Evolutionary conservation across 30 jellyfish, hydroid and myxozoan species (phyloP), one percentile per base, ranked within the genome.

Genomic region (Sanderia malayensis): DNA sequence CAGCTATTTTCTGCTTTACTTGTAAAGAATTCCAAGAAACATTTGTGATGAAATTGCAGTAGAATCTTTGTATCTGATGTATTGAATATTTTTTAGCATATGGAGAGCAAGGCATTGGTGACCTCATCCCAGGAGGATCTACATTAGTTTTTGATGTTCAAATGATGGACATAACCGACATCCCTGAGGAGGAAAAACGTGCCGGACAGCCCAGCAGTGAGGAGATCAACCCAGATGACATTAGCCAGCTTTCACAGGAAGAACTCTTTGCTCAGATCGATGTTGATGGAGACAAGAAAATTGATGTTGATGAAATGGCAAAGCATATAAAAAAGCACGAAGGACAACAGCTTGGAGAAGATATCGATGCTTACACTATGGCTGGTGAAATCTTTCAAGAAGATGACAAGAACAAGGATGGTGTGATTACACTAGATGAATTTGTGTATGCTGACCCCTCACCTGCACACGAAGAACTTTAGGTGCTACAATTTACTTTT

Each of bases 371-470:
- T 10, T 88, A 89, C 53, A 92, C 98, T 52, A 59, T 85, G 69
- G 96, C 79, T 13, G 84, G 94, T 18, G 98, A 92, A 52, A 78
- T 92, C 24, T 92, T 92, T 58, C 98, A 92, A 80, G 93, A 79
- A 27, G 98, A 85, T 27, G 98, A 92, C 55, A 84, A 74, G 52
- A 79, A 92, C 58, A 92, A 92, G 64, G 98, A 92, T 64, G 98
- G 98, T n/a, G 71, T 67, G 1, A 59, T 92, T 7, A 67, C 89
- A 26, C 59, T 61, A 31, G 95, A 92, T 32, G 98, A 92, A 46
- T 85, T 73, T 29, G 44, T 76, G 61, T 26, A 15, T 28, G 70
- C 82, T 53, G n/a, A n/a, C n/a, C 83, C 65, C 19, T 11, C 61
- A 44, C 49, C 33, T 20, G 71, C 63, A 47, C 93, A 80, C 66